Evolutionary conservation across 2,113 vertebrate species (phyloP).

Genomic region (Elaphurus davidianus): DNA sequence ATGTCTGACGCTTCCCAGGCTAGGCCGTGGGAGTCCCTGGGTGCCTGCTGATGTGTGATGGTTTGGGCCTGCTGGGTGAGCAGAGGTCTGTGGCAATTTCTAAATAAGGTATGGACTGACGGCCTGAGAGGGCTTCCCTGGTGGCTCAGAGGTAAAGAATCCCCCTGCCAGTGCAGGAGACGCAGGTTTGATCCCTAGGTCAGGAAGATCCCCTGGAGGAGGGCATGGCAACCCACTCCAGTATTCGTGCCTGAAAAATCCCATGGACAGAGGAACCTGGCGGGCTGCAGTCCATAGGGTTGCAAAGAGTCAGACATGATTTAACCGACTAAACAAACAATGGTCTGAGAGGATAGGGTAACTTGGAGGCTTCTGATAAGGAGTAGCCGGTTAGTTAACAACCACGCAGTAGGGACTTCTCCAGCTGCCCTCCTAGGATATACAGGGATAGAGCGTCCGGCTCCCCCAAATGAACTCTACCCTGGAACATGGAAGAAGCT

Average conservation of each 20-base stretch:
- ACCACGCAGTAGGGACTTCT: background rate
- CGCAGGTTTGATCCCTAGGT: background rate
- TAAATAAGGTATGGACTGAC: background rate
- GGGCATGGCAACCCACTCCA: background rate
- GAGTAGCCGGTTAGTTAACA: background rate
- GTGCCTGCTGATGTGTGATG: fast-evolving
- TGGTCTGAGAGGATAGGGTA: background rate
- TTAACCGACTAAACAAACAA: background rate
- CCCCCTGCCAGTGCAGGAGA: background rate
- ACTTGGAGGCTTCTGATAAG: background rate
- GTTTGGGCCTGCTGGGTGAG: background rate
- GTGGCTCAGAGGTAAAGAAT: background rate
- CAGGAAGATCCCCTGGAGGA: background rate
- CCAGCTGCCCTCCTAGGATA: background rate
- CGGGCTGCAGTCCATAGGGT: background rate
- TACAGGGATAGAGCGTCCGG: background rate
- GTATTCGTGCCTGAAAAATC: background rate
- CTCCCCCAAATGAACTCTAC: background rate
- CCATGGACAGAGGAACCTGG: background rate
- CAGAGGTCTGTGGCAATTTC: background rate
- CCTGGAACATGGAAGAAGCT: background rate
- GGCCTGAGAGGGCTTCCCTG: background rate
- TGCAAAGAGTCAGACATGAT: background rate
- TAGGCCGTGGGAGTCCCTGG: background rate
- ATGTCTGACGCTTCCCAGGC: background rate